phyloP scores from a whole-genome alignment of 2,888 invertebrate genomes.

The Orthonevra nobilis region DNA sequence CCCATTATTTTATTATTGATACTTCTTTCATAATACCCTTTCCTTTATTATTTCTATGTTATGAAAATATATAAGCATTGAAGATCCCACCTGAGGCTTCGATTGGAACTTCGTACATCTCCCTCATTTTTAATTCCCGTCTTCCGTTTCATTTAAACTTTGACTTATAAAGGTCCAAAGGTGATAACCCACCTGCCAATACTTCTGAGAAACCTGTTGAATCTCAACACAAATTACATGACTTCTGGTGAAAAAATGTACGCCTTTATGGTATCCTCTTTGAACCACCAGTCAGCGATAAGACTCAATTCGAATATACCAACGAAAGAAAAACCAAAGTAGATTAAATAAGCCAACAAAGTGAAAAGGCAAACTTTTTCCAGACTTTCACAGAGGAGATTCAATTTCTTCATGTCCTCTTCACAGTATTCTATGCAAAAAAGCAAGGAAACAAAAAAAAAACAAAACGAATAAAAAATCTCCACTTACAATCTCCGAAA shows the following conservation, averaged over 20 bases:
- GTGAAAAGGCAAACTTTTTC: constrained; percentile 26
- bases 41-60: too few species aligned
- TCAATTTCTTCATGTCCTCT: constrained; percentile 13
- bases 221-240: constrained; percentile 46
- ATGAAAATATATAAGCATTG: too few species aligned
- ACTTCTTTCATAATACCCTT: too few species aligned
- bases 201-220: constrained; percentile 31
- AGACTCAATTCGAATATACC: constrained; percentile 40
- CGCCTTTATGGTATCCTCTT: constrained; percentile 29
- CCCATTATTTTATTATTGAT: too few species aligned
- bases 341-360: constrained; percentile 54
- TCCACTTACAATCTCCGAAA: constrained; percentile 30
- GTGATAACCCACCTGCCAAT: constrained; percentile 40
- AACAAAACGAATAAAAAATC: too few species aligned
- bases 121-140: too few species aligned
- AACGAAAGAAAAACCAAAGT: constrained; percentile 11
- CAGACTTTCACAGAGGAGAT: constrained; percentile 15
- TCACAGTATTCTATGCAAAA: constrained; percentile 43
- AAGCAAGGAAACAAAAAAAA: constrained; percentile 9
- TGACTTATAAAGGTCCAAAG: too few species aligned
- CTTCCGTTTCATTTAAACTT: too few species aligned
- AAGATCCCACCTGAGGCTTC: too few species aligned
- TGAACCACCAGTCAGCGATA: constrained; percentile 45
- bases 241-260: constrained; percentile 47
- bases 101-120: too few species aligned